Evolutionary conservation across 2,888 invertebrate species (phyloP).

Genomic region (Crocallis elinguaria): DNA sequence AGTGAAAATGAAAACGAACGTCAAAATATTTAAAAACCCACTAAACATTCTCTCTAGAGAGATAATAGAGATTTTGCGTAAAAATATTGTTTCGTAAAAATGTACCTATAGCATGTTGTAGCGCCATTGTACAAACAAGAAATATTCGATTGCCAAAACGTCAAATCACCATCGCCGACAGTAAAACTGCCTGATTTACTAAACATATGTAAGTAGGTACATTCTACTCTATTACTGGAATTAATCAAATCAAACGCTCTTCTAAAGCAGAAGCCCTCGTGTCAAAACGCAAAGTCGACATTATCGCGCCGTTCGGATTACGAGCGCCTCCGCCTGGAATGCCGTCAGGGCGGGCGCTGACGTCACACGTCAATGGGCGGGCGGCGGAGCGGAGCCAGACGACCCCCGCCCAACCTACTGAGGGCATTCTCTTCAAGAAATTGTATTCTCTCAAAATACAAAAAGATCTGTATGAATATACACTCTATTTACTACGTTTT

Average conservation of each 20-base stretch:
- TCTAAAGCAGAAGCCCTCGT: constrained; percentile 1
- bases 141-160: too few species aligned
- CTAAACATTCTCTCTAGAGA: too few species aligned
- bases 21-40: too few species aligned
- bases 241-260: constrained; percentile 3
- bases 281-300: constrained; percentile 1
- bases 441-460: background rate
- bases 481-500: background rate
- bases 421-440: background rate
- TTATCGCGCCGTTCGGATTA: constrained; percentile 2
- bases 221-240: background rate
- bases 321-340: constrained; percentile 9
- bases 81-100: too few species aligned
- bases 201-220: background rate
- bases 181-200: too few species aligned
- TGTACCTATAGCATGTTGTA: too few species aligned
- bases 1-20: too few species aligned
- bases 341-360: constrained; percentile 42
- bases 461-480: background rate
- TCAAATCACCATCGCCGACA: too few species aligned
- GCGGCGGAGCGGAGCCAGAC: constrained; percentile 53
- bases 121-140: too few species aligned
- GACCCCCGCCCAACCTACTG: constrained; percentile 11
- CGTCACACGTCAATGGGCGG: constrained; percentile 59
- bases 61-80: too few species aligned